Percentiles rank a stretch among this genome's conserved stretches.
phyloP scores from a whole-genome alignment of 37 sponge, comb jelly and placozoan genomes.

The Hormiphora californensis region DNA sequence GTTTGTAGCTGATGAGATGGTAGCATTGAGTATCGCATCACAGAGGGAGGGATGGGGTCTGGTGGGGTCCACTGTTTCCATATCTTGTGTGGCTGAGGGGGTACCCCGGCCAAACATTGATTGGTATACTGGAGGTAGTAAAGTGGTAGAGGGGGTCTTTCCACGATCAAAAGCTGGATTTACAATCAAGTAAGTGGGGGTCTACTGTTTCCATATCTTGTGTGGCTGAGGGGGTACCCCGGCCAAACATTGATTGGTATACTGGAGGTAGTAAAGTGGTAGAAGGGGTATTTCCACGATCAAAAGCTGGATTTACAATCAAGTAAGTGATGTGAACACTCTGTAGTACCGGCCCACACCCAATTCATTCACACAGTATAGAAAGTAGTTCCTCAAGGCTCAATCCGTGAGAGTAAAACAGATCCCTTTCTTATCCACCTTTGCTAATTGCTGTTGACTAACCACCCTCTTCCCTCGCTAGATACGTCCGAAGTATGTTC shows the following conservation, averaged over 20 bases:
- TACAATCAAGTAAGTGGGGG: not conserved
- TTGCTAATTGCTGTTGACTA: no score
- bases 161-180: conserved; percentile 5
- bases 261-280: conserved; percentile 3
- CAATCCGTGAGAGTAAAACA: no score
- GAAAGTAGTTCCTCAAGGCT: no score
- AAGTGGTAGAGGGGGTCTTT: conserved; percentile 29
- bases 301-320: no score
- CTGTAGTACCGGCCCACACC: no score
- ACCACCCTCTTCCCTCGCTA: no score
- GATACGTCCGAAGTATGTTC: not conserved
- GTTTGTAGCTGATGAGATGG: not conserved
- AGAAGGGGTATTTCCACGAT: conserved; percentile 6
- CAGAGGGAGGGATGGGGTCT: conserved; percentile 7
- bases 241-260: conserved; percentile 29
- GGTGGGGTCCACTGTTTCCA: not conserved
- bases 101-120: conserved; percentile 7
- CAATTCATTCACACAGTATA: no score
- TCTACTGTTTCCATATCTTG: not conserved
- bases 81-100: not conserved
- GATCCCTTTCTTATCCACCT: no score
- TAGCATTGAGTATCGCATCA: not conserved
- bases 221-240: not conserved
- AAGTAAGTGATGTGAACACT: no score
- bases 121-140: not conserved